Evolutionary conservation across 1,140 invertebrate genomes (phyloP).

Genomic region (Holotrichia oblita): DNA sequence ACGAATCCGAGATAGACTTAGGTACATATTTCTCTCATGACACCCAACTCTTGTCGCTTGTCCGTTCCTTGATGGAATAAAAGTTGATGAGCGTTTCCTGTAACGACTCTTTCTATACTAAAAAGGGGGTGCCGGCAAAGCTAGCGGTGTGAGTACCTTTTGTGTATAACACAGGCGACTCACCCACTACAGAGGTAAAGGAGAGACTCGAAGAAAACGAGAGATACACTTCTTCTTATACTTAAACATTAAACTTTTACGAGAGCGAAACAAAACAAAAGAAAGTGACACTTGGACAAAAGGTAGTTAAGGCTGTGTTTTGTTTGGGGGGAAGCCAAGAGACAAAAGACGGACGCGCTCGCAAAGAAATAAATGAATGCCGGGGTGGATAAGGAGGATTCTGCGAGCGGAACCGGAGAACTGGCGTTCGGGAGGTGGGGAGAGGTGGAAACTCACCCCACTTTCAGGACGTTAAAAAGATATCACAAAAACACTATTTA

Average conservation of each 20-base stretch:
- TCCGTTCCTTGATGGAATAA: too few species aligned
- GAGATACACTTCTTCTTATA: background rate
- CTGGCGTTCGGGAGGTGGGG: constrained; percentile 17
- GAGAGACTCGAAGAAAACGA: too few species aligned
- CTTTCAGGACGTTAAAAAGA: constrained; percentile 56
- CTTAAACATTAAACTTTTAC: constrained; percentile 55
- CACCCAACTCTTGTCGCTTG: too few species aligned
- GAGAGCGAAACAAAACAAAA: constrained; percentile 58
- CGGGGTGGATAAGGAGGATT: constrained; percentile 47
- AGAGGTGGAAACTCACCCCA: background rate
- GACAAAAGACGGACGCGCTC: constrained; percentile 55
- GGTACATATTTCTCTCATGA: too few species aligned
- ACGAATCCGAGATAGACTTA: too few species aligned
- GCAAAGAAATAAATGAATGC: constrained; percentile 60
- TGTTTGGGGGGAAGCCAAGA: constrained; percentile 51
- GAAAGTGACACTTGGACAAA: constrained; percentile 62
- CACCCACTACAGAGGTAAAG: too few species aligned
- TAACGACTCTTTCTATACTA: too few species aligned
- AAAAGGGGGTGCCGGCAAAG: too few species aligned
- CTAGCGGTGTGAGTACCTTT: too few species aligned
- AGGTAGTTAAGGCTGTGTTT: constrained; percentile 62
- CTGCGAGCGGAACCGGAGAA: constrained; percentile 32
- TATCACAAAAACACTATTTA: constrained; percentile 62
- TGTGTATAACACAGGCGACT: background rate
- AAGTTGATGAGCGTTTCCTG: too few species aligned